Conservation (phyloP, 2,797 vertebrate genomes). For the Amblyopsis hoosieri region DNA sequence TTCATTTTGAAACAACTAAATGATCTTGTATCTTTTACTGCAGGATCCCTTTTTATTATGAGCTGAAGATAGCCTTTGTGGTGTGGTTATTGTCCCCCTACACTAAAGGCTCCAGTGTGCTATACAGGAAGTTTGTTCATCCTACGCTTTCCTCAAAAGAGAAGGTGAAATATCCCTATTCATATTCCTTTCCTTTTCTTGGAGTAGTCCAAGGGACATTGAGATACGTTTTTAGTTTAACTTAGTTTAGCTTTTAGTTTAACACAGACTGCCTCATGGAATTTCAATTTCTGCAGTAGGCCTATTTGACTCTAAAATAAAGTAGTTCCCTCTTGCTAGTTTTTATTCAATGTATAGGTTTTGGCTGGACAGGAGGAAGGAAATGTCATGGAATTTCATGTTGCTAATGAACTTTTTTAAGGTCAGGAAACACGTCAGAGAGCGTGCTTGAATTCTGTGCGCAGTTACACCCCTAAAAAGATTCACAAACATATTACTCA, state of each 20-base stretch:
- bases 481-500: not conserved
- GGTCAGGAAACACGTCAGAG: slow-evolving; percentile 49
- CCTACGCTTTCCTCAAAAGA: slow-evolving; percentile 98
- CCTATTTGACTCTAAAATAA: slow-evolving; percentile 7
- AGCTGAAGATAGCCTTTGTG: slow-evolving; percentile 98
- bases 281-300: too few species aligned
- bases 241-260: too few species aligned
- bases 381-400: slow-evolving; percentile 41
- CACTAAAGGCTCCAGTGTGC: slow-evolving; percentile 97
- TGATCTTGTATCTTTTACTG: slow-evolving; percentile 20
- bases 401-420: slow-evolving; percentile 45
- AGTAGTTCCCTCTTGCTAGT: slow-evolving; percentile 38
- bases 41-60: slow-evolving; percentile 99
- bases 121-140: slow-evolving; percentile 98
- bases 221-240: too few species aligned
- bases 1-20: slow-evolving; percentile 1
- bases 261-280: too few species aligned
- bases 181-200: slow-evolving; percentile 15
- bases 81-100: slow-evolving; percentile 98
- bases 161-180: slow-evolving; percentile 84
- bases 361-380: slow-evolving; percentile 38
- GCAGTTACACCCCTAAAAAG: not conserved
- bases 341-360: slow-evolving; percentile 37
- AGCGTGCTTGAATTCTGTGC: slow-evolving; percentile 1
- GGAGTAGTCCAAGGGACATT: slow-evolving; percentile 13